Base-by-base conservation (phyloP, 2,797 vertebrate genomes). In the Eospalax fontanierii region DNA sequence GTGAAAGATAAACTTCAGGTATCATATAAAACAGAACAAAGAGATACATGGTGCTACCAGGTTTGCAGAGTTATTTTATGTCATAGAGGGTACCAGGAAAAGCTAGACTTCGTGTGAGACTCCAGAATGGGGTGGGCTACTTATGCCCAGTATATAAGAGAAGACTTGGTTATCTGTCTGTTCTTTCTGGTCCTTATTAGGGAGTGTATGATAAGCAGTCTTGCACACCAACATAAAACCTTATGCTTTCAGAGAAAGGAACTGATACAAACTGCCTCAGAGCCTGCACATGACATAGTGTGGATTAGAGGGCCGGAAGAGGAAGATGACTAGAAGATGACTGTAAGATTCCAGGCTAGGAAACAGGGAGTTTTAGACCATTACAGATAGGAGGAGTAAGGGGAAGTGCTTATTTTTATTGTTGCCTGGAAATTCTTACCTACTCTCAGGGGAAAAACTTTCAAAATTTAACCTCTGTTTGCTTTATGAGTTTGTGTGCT, bases 341-440 rank as follows among this genome's bases (percentile, higher is more conserved):
- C 50, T 83, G 11, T 85, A 86, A 93, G 24, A 70, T 57, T 92
- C 40, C 21, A 89, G 76, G 81, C 66, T 91, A 75, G 70, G 22
- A 94, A 95, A 75, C 94, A 70, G 73, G 22, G 76, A 90, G 19
- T 89, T 73, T 74, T 75, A 22, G 94, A 35, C 78, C 30, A 38
- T 93, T 82, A 82, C 88, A 90, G 50, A 93, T 33, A 19, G 0
- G 19, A 30, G 35, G 4, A 75, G 88, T 71, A 50, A 38, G 43
- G 46, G 50, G 35, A 87, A 96, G 26, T 74, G 33, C 80, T 94
- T 57, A 33, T 68, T 94, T 96, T 94, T 89, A 43, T 92, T 92
- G 54, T 95, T 96, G 57, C 81, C 71, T 90, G 54, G 89, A 81
- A 96, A 92, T 91, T 87, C 57, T 79, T 75, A 28, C 87, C 59